phyloP scores from a whole-genome alignment of 2,888 invertebrate genomes.

The Marasmarcha lunaedactyla region DNA sequence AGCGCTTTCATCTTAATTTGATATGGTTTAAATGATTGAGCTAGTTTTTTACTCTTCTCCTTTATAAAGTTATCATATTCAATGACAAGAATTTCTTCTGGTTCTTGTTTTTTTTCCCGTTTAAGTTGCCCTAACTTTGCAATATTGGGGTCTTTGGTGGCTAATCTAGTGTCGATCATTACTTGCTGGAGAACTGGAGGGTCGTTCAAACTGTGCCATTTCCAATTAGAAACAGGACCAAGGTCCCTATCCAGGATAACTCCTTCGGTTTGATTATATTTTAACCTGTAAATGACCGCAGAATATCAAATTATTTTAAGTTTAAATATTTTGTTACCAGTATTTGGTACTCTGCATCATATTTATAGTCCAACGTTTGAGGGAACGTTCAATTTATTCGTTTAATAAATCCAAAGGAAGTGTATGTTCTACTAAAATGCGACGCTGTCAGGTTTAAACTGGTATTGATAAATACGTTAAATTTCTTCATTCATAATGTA shows the following conservation, averaged over 20 bases:
- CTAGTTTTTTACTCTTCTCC: constrained; percentile 47
- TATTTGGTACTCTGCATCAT: too few relatives aligned
- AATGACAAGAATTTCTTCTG: constrained; percentile 55
- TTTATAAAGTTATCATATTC: constrained; percentile 57
- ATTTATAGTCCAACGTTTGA: too few relatives aligned
- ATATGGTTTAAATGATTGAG: constrained; percentile 49
- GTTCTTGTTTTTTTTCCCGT: constrained; percentile 19
- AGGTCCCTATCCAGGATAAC: constrained; percentile 44
- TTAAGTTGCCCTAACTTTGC: constrained; percentile 26
- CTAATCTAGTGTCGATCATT: constrained; percentile 55
- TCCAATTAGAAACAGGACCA: constrained; percentile 55
- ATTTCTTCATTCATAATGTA: too few relatives aligned
- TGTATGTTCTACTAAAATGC: too few relatives aligned
- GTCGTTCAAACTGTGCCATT: constrained; percentile 59
- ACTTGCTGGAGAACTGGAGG: constrained; percentile 55
- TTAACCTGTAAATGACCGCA: constrained; percentile 34
- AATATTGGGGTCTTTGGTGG: constrained; percentile 46
- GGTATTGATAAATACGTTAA: too few relatives aligned
- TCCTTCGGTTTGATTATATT: constrained; percentile 62
- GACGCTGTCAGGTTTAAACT: too few relatives aligned
- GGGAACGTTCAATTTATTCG: too few relatives aligned
- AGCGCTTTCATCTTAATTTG: constrained; percentile 59
- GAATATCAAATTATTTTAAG: too few relatives aligned
- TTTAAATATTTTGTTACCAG: too few relatives aligned
- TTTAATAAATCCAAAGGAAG: too few relatives aligned